Evolutionary conservation across 2,888 invertebrate genomes (phyloP), one percentile per base, ranked within the genome.

Genomic region (Ochropleura plecta): DNA sequence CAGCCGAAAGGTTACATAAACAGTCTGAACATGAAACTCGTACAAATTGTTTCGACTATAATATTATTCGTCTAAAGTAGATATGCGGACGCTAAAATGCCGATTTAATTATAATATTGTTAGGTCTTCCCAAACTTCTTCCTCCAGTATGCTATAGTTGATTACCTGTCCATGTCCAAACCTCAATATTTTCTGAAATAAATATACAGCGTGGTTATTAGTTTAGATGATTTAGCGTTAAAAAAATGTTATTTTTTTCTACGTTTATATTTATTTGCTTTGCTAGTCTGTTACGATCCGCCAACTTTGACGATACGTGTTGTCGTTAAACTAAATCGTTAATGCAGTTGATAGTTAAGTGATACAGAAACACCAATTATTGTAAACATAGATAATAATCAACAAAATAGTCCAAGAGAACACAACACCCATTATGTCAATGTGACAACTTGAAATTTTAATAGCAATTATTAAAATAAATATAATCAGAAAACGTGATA

Each of bases 251-350:
- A 76, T 78, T 81, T 79, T 80, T 86, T 79, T 81, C 69, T 85
- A 73, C 74, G 57, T 48, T 63, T 79, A 79, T 74, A 63, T 82
- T 76, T 78, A 79, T 78, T 53, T 68, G 85, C 86, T 88, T 88
- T 88, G 88, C 89, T 88, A 83, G 88, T 88, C 73, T 62, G 88
- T 85, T 88, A 88, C 76, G 75, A 78, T 72, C 12, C 53, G 14
- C 10, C n/a, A 67, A 60, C 72, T 66, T 49, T 10, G 7, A 57
- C 8, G 30, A 63, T 57, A 60, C 71, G 49, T 40, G 30, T 46
- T 46, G 51, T 18, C 66, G 20, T 46, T 40, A 70, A 70, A 51
- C 48, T 57, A 30, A 46, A 51, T 49, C 53, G 18, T 65, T 53
- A 64, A 30, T 65, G 30, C 53, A 44, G 53, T 73, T 67, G 10